Base-by-base conservation (phyloP, 2,888 invertebrate genomes). In the Chymomyza procnemis region DNA sequence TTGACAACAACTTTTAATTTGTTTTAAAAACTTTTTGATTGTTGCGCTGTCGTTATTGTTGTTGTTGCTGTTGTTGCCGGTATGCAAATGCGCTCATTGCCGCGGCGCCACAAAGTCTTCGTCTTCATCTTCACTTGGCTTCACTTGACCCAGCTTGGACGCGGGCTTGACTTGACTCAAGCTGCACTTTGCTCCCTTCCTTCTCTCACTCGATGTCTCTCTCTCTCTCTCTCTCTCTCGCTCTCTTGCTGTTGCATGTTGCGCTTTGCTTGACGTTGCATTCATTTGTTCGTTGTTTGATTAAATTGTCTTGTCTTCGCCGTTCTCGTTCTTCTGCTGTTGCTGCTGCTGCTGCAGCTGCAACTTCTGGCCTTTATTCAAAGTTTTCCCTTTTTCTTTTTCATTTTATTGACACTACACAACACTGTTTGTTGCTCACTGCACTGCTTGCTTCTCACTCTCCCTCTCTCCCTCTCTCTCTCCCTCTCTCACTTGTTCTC, bases 1-100 rank as follows among this genome's bases (percentile, higher is more conserved):
- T 50, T 18, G 16, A 50, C 48, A 18, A 2, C 85, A 87, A 83
- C 78, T 83, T 83, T 83, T 83, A 87, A 83, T 83, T 83, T 83
- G 85, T 85, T 87, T 83, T 85, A 80, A 85, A 87, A 83, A 83
- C 83, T 83, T 83, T 83, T 82, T 83, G 83, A 83, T 83, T 83
- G 87, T 85, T 85, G 82, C 67, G 60, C 66, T 72, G 63, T 22
- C 80, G 69, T 30, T 67, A 62, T 21, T 69, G 58, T 26, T 67
- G 62, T 41, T 75, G 55, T 66, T 55, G 55, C 18, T 74, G 62
- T n/a, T 67, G 67, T n/a, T 68, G 73, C 62, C 21, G 78, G 69
- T 74, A 85, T 80, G 86, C 86, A 86, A 86, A 86, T 84, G 77
- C 61, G 59, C 56, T 50, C 50, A 41, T n/a, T n/a, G n/a, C n/a